Percentiles rank a stretch among this genome's conserved stretches.
Conservation (phyloP, 1,140 invertebrate genomes). For the Lepidostoma basale region DNA sequence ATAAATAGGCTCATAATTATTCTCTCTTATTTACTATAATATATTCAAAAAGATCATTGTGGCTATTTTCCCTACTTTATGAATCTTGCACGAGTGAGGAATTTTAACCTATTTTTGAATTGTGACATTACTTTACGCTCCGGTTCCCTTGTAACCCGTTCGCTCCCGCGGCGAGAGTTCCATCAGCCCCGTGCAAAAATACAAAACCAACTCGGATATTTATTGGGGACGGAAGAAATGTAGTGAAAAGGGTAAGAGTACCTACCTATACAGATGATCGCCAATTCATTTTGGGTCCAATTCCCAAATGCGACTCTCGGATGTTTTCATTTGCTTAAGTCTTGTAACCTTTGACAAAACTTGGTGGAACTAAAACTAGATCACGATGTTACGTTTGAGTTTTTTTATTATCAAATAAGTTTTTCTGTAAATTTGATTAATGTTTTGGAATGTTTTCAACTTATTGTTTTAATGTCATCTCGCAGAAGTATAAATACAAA, state of each 20-base stretch:
- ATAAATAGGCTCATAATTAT: no score
- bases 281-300: neutral
- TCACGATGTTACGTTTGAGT: no score
- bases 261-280: neutral
- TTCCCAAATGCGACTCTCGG: neutral
- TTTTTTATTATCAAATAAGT: no score
- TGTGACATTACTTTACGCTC: constrained; percentile 9
- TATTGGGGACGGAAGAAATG: constrained; percentile 3
- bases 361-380: no score
- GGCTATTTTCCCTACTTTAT: neutral
- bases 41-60: neutral
- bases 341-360: no score
- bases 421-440: no score
- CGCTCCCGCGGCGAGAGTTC: neutral
- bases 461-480: no score
- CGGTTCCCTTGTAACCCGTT: neutral
- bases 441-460: no score
- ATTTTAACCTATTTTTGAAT: constrained; percentile 2
- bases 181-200: constrained; percentile 15
- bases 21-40: no score
- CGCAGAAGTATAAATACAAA: no score
- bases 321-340: no score
- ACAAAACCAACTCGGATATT: constrained; percentile 1
- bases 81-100: neutral
- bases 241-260: neutral